Percentiles rank a stretch among this genome's conserved stretches.
These are phyloP conservation scores for Limnephilus marmoratus DNA, from an alignment of 2,888 invertebrate species.

Conservation along the genomic window DNA sequence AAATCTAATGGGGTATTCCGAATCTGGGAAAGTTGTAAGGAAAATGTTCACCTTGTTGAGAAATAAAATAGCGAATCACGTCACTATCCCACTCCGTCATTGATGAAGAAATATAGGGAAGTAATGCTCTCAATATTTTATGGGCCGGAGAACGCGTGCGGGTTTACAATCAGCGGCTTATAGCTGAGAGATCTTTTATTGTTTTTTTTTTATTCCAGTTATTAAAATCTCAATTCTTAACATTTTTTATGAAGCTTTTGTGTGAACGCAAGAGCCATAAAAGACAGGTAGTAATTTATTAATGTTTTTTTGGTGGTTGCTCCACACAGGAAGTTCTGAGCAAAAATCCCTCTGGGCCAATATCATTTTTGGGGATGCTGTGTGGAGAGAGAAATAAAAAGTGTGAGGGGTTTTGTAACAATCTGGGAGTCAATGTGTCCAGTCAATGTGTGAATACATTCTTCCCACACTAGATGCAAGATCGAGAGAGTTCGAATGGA, in stretches of 20 bases:
- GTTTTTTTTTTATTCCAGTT: background rate
- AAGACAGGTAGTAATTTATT: background rate
- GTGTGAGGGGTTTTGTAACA: too few species aligned
- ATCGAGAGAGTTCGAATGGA: too few species aligned
- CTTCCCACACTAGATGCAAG: too few species aligned
- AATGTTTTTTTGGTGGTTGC: background rate
- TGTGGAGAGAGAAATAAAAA: too few species aligned
- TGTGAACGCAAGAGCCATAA: background rate
- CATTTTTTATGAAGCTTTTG: background rate
- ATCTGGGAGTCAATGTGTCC: too few species aligned
- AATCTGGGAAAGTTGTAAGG: background rate
- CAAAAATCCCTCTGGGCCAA: too few species aligned
- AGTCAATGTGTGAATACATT: too few species aligned
- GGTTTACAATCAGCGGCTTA: background rate
- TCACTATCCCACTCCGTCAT: background rate
- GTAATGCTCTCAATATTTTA: constrained; percentile 25
- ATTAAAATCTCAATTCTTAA: background rate
- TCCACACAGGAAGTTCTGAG: too few species aligned
- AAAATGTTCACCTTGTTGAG: background rate
- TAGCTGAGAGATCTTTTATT: background rate
- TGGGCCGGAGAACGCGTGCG: background rate
- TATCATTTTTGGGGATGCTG: too few species aligned
- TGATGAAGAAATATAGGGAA: constrained; percentile 30
- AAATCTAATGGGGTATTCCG: background rate
- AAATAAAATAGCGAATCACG: background rate